These are phyloP conservation scores for Promerops cafer DNA, from an alignment of 2,113 vertebrate species.

Conservation along the genomic window DNA sequence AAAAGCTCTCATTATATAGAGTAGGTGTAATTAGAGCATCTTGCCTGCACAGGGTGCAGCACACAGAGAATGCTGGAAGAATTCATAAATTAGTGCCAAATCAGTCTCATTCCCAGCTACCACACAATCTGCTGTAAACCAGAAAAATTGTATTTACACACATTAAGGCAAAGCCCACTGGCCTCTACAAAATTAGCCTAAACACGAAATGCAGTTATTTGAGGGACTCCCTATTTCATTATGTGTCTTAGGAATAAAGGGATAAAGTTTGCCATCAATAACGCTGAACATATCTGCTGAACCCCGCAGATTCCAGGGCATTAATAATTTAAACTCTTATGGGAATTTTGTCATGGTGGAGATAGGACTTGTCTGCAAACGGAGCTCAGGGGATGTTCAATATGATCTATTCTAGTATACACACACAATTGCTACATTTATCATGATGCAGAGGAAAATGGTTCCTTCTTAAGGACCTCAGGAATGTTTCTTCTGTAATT, in stretches of 20 bases:
- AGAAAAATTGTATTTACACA: conserved; percentile 67
- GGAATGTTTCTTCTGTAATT: conserved; percentile 26
- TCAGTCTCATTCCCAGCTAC: conserved; percentile 64
- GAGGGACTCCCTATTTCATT: conserved; percentile 82
- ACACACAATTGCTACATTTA: conserved; percentile 57
- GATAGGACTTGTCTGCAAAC: conserved; percentile 80
- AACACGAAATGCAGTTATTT: conserved; percentile 73
- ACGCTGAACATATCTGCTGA: conserved; percentile 81
- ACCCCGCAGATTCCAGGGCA: conserved; percentile 81
- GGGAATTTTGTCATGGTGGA: conserved; percentile 83
- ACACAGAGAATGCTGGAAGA: conserved; percentile 45
- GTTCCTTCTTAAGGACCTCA: conserved; percentile 40
- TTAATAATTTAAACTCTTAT: conserved; percentile 91
- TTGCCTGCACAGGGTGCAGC: conserved; percentile 56
- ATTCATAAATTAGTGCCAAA: conserved; percentile 74
- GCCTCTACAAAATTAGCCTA: conserved; percentile 79
- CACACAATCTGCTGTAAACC: conserved; percentile 25
- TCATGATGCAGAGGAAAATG: conserved; percentile 45
- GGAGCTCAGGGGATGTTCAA: conserved; percentile 77
- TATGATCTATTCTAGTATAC: conserved; percentile 73
- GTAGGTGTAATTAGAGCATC: conserved; percentile 70
- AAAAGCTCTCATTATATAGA: conserved; percentile 70
- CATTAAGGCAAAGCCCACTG: conserved; percentile 67
- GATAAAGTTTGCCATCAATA: conserved; percentile 84
- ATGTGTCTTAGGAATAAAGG: conserved; percentile 80